These are phyloP conservation scores for Zaprionus capensis DNA, from an alignment of 1,140 invertebrate species.

Conservation along the genomic window DNA sequence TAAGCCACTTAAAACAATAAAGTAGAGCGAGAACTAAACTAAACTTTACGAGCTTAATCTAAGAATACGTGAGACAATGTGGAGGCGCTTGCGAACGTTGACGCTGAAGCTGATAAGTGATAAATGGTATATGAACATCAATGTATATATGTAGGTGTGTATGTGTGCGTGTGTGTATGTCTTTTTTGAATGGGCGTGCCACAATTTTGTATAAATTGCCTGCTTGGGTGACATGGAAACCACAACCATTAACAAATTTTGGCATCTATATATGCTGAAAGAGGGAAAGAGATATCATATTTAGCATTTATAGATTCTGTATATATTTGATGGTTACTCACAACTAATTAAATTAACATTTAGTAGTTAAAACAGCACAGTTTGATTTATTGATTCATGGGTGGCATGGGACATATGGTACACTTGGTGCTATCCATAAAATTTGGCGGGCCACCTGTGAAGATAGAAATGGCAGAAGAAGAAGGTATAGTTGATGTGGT, in stretches of 20 bases:
- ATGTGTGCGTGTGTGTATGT: conserved; percentile 8
- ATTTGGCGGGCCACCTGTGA: conserved; percentile 72
- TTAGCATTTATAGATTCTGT: neutral
- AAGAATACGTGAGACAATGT: conserved; percentile 56
- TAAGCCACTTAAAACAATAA: conserved; percentile 55
- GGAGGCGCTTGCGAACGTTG: conserved; percentile 22
- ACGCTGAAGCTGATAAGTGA: conserved; percentile 22
- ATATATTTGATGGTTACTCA: conserved; percentile 42
- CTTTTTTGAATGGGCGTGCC: conserved; percentile 23
- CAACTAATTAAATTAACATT: conserved; percentile 76
- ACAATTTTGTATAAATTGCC: conserved; percentile 13
- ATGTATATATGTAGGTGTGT: conserved; percentile 23
- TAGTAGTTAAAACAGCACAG: conserved; percentile 71
- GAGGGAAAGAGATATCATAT: neutral
- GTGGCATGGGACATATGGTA: conserved; percentile 79
- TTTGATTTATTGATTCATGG: conserved; percentile 82
- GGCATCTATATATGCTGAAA: conserved; percentile 74
- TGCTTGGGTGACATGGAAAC: conserved; percentile 60
- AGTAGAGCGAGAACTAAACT: conserved; percentile 40
- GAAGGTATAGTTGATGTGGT: neutral
- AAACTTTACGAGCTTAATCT: conserved; percentile 47
- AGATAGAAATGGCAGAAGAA: neutral
- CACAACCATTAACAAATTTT: conserved; percentile 80
- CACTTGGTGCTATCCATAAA: conserved; percentile 82
- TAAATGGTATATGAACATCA: conserved; percentile 14